Evolutionary conservation across 2,113 vertebrate genomes (phyloP).

Genomic region (Tychaedon coryphoeus): DNA sequence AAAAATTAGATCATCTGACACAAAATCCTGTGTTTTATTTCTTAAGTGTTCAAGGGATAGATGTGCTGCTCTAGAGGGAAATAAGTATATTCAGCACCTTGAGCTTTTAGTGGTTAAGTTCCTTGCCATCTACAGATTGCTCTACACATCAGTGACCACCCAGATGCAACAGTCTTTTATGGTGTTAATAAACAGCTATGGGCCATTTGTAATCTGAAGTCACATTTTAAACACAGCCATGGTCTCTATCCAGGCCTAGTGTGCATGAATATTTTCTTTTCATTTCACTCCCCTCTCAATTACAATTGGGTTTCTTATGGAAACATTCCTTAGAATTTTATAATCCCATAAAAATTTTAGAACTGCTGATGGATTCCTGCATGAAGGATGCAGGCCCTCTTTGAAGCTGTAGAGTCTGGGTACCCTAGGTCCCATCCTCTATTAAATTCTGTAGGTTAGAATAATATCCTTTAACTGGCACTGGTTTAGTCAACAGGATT

Average conservation of each 20-base stretch:
- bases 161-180: background rate
- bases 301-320: constrained; percentile 6
- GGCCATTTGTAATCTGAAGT: background rate
- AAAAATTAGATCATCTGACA: constrained; percentile 25
- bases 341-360: constrained; percentile 3
- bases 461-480: background rate
- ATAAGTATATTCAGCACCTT: background rate
- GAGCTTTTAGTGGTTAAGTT: background rate
- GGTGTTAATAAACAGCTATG: background rate
- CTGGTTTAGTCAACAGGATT: background rate
- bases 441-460: background rate
- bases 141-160: background rate
- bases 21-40: constrained; percentile 3
- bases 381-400: background rate
- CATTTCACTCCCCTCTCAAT: constrained; percentile 1
- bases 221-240: background rate
- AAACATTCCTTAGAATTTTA: constrained; percentile 35
- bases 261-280: constrained; percentile 18
- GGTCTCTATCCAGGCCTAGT: background rate
- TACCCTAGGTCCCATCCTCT: background rate
- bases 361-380: background rate
- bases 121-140: background rate
- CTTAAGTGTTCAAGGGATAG: background rate
- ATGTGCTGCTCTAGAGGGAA: background rate
- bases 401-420: background rate